A percentile compares a stretch with the other conserved stretches of the same genome.
These are phyloP conservation scores for Perca schrenkii DNA, from an alignment of 2,113 vertebrate species.

Conservation along the genomic window DNA sequence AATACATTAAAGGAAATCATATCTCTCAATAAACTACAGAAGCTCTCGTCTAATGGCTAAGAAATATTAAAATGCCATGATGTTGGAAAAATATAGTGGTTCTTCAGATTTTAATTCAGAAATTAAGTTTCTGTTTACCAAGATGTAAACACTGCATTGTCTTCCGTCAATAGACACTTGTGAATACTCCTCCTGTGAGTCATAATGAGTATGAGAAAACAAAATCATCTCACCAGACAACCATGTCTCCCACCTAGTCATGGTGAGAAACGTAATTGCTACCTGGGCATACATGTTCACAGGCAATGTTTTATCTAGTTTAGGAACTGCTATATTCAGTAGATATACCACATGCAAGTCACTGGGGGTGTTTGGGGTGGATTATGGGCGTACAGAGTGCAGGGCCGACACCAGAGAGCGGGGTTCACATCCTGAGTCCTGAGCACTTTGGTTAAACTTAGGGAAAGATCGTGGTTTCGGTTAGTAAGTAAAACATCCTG, in stretches of 20 bases:
- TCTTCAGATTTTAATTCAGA: background rate
- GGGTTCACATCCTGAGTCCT: background rate
- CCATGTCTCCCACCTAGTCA: background rate
- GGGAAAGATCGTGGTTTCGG: background rate
- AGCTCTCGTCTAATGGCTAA: slow-evolving; percentile 7
- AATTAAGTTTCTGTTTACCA: slow-evolving; percentile 13
- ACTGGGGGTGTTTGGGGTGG: background rate
- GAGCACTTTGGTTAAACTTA: background rate
- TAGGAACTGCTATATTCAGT: background rate
- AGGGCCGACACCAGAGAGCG: background rate
- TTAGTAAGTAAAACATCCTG: background rate
- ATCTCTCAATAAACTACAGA: slow-evolving; percentile 16
- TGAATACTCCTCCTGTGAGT: slow-evolving; percentile 12
- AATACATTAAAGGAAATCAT: slow-evolving; percentile 35
- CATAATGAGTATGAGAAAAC: slow-evolving; percentile 2
- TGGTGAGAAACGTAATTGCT: background rate
- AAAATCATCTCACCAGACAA: slow-evolving; percentile 6
- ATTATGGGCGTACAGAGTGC: background rate
- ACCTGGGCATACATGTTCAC: background rate
- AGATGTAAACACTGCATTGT: slow-evolving; percentile 1
- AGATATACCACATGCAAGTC: background rate
- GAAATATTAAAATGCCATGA: slow-evolving; percentile 6
- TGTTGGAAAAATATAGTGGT: background rate
- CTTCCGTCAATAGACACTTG: background rate
- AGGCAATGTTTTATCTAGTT: background rate